Percentiles rank a stretch among this genome's conserved stretches.
Conservation (phyloP, 30 jellyfish, hydroid and myxozoan genomes). For the Turritopsis dohrnii region DNA sequence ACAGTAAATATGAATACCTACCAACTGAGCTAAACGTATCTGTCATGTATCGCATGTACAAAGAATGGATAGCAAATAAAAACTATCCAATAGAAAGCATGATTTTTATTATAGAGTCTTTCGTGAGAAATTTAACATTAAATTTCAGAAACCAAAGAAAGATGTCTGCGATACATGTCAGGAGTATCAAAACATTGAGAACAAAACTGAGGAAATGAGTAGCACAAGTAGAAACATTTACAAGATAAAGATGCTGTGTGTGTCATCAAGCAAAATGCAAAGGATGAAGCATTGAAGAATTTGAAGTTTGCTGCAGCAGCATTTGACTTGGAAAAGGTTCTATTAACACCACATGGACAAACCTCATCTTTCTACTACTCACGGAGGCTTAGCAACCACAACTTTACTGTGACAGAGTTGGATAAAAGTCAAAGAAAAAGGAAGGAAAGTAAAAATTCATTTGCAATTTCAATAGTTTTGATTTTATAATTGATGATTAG, state of each 20-base stretch:
- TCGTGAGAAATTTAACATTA: background rate
- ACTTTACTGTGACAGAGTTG: constrained; percentile 3
- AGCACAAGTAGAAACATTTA: background rate
- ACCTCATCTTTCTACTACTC: background rate
- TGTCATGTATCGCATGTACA: no score
- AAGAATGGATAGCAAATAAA: constrained; percentile 1
- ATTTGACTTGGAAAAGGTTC: no score
- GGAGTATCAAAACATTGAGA: background rate
- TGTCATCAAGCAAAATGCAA: no score
- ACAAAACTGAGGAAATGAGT: background rate
- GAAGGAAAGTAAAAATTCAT: background rate
- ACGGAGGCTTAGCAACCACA: background rate
- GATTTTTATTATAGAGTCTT: background rate
- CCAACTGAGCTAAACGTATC: background rate
- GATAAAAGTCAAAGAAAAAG: background rate
- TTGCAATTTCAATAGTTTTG: no score
- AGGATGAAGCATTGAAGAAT: no score
- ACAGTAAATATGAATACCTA: constrained; percentile 3
- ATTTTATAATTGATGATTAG: no score
- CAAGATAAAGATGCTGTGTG: background rate
- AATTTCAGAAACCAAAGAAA: constrained; percentile 1
- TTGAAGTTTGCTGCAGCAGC: background rate
- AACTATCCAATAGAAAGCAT: no score
- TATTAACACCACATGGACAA: no score
- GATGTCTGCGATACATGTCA: no score